Conservation (phyloP, 2,797 vertebrate genomes). For the Eidolon dupreanum region DNA sequence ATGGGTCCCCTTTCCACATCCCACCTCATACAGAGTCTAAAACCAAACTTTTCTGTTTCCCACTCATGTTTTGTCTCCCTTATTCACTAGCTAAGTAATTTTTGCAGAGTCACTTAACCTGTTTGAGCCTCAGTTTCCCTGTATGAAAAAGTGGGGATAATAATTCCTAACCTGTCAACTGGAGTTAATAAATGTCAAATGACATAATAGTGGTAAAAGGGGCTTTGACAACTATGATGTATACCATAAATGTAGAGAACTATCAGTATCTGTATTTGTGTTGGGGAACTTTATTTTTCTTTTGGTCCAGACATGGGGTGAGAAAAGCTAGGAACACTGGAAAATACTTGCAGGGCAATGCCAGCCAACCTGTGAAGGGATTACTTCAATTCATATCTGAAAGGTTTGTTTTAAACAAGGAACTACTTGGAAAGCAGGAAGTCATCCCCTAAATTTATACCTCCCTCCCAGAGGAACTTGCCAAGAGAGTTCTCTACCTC, state of each 20-base stretch:
- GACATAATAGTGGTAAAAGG: neutral
- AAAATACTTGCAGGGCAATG: slow-evolving; percentile 42
- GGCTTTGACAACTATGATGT: slow-evolving; percentile 31
- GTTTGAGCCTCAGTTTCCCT: slow-evolving; percentile 17
- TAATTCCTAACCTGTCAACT: slow-evolving; percentile 38
- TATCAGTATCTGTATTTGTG: neutral
- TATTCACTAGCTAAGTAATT: slow-evolving; percentile 17
- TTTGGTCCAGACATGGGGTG: neutral
- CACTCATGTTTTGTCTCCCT: neutral
- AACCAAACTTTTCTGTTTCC: neutral
- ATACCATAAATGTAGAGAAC: slow-evolving; percentile 27
- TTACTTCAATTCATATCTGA: slow-evolving; percentile 30
- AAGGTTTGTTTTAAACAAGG: slow-evolving; percentile 28
- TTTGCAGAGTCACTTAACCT: slow-evolving; percentile 24
- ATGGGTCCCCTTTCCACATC: neutral
- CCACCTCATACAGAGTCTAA: neutral
- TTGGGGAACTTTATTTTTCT: neutral
- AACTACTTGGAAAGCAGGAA: slow-evolving; percentile 35
- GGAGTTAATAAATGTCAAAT: slow-evolving; percentile 48
- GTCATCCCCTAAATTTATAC: slow-evolving; percentile 6
- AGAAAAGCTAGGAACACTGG: neutral
- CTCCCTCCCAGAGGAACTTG: neutral
- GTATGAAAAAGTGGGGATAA: neutral
- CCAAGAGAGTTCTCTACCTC: neutral
- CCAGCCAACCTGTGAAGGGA: neutral